Evolutionary conservation across 2,888 invertebrate genomes (phyloP).

Genomic region (Ganaspis brasiliensis): DNA sequence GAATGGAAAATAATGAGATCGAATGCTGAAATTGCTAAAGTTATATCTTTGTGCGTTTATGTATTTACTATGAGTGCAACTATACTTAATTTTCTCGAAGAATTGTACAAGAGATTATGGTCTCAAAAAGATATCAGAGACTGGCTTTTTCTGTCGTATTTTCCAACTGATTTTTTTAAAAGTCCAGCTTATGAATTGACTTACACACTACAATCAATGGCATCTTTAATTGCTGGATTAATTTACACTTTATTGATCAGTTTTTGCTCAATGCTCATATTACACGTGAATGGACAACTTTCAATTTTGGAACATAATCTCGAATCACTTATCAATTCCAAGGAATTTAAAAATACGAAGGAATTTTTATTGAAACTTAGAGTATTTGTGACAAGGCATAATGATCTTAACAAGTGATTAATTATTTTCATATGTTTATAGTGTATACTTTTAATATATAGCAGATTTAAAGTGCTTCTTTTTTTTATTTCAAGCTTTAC

Average conservation of each 20-base stretch:
- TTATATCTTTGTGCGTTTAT: slow-evolving; percentile 13
- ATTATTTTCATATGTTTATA: background rate
- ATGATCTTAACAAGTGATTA: slow-evolving; percentile 57
- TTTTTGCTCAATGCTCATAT: slow-evolving; percentile 51
- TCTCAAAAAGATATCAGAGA: background rate
- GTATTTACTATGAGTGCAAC: background rate
- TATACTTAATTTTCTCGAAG: background rate
- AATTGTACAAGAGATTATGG: background rate
- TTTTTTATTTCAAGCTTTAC: slow-evolving; percentile 51
- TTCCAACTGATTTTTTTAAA: background rate
- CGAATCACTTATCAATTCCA: slow-evolving; percentile 38
- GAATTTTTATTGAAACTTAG: slow-evolving; percentile 30
- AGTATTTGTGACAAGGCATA: slow-evolving; percentile 58
- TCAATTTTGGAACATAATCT: slow-evolving; percentile 45
- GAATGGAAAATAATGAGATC: slow-evolving; percentile 46
- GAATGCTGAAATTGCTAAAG: slow-evolving; percentile 49
- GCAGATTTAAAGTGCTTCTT: no score
- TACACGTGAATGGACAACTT: slow-evolving; percentile 53
- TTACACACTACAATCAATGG: background rate
- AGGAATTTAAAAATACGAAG: background rate
- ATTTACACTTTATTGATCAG: slow-evolving; percentile 49
- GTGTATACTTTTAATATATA: no score
- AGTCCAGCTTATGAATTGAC: background rate
- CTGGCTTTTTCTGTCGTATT: background rate
- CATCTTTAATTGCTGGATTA: background rate